Conservation (phyloP, 2,113 vertebrate genomes). For the Uropsilus gracilis region DNA sequence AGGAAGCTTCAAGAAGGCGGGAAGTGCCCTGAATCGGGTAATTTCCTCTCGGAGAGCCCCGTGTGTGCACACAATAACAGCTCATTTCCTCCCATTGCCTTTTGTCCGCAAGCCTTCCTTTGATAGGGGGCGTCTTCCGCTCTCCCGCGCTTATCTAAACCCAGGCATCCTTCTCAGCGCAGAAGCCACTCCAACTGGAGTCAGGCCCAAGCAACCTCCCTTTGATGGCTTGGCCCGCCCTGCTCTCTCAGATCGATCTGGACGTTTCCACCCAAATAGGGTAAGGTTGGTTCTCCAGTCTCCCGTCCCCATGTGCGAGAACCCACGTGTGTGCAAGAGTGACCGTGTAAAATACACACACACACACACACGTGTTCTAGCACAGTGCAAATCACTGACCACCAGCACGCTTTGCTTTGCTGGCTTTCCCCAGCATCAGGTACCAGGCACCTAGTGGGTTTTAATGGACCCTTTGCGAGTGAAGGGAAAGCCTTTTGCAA, state of each 20-base stretch:
- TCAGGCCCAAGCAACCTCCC: background rate
- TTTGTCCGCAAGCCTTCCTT: slow-evolving; percentile 73
- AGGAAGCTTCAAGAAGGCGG: background rate
- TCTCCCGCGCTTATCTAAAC: background rate
- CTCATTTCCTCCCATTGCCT: slow-evolving; percentile 65
- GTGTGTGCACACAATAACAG: slow-evolving; percentile 57
- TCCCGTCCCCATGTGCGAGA: background rate
- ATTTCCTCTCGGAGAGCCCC: slow-evolving; percentile 64
- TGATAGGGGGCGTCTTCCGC: slow-evolving; percentile 32
- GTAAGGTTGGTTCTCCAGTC: background rate
- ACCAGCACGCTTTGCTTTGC: background rate
- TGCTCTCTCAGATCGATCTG: background rate
- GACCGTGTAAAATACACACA: no score
- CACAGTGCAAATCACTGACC: background rate
- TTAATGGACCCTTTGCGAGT: slow-evolving; percentile 13
- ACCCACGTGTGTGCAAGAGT: no score
- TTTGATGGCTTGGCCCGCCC: background rate
- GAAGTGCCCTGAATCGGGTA: slow-evolving; percentile 54
- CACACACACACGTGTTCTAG: no score
- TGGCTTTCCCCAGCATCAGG: background rate
- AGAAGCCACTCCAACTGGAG: background rate
- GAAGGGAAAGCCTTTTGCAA: background rate
- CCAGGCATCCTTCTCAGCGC: slow-evolving; percentile 35
- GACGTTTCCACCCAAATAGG: background rate
- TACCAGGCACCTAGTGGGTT: background rate